Percentiles rank a stretch among this genome's conserved stretches.
Conservation (phyloP, 2,888 invertebrate genomes). For the Cheilosia grossa region DNA sequence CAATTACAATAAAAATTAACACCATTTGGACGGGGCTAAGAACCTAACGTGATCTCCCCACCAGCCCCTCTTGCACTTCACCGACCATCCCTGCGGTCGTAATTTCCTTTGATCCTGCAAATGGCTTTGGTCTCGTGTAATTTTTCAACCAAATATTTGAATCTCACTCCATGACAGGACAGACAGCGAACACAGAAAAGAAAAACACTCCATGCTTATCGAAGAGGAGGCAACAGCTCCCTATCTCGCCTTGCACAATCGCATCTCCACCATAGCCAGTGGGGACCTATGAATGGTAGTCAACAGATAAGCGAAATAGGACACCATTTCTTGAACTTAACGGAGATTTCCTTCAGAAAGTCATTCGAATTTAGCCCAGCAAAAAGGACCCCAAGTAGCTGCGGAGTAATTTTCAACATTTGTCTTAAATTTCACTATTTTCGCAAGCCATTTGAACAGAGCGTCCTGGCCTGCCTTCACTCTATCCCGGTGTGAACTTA, state of each 20-base stretch:
- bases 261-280: constrained; percentile 27
- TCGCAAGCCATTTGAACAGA: constrained; percentile 46
- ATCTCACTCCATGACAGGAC: constrained; percentile 32
- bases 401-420: constrained; percentile 57
- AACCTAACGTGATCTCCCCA: constrained; percentile 37
- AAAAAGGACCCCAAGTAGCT: constrained; percentile 1
- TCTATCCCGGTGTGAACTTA: constrained; percentile 23
- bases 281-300: constrained; percentile 41
- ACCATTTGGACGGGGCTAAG: constrained; percentile 54
- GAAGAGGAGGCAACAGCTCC: constrained; percentile 57
- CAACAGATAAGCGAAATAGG: constrained; percentile 67
- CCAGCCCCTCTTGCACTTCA: background rate
- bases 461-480: background rate
- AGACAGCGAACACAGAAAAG: background rate
- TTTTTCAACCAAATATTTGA: constrained; percentile 69
- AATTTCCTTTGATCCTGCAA: constrained; percentile 58
- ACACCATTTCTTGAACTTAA: constrained; percentile 55
- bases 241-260: constrained; percentile 54
- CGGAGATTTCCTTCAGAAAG: constrained; percentile 48
- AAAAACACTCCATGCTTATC: constrained; percentile 30
- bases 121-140: constrained; percentile 53
- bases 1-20: constrained; percentile 71
- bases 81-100: constrained; percentile 9
- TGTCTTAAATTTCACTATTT: constrained; percentile 71
- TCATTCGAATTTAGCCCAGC: constrained; percentile 18